phyloP scores from a whole-genome alignment of 2,888 invertebrate genomes.

The Taphrorychus bicolor region DNA sequence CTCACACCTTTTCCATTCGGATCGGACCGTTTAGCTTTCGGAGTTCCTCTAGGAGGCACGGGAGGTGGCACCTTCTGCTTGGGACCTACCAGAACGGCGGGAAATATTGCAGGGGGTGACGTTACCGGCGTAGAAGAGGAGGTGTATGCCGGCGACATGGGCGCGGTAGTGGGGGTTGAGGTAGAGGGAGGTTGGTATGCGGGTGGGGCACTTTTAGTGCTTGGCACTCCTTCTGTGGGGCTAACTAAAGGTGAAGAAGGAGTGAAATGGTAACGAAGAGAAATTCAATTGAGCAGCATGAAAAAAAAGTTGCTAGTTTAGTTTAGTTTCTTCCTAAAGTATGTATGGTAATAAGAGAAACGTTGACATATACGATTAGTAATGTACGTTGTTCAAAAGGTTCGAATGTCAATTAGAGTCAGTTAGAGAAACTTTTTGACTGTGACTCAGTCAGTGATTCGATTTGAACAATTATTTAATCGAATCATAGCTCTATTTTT shows the following conservation, averaged over 20 bases:
- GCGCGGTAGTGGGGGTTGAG: constrained; percentile 24
- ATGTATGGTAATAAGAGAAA: background rate
- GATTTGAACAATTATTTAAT: too few relatives aligned
- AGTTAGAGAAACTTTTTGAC: too few relatives aligned
- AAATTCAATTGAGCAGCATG: constrained; percentile 20
- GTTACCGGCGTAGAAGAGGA: constrained; percentile 55
- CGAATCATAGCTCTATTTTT: too few relatives aligned
- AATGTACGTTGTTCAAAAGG: too few relatives aligned
- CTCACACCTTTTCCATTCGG: constrained; percentile 57
- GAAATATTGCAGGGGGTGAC: constrained; percentile 69
- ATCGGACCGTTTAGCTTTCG: constrained; percentile 66
- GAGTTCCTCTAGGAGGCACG: constrained; percentile 85
- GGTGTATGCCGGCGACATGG: constrained; percentile 42
- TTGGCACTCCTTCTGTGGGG: constrained; percentile 34
- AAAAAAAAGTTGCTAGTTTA: constrained; percentile 12
- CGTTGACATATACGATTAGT: background rate
- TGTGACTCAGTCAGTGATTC: too few relatives aligned
- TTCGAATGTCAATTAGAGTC: too few relatives aligned
- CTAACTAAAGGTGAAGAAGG: constrained; percentile 27
- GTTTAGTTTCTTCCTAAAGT: background rate
- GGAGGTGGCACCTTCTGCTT: constrained; percentile 83
- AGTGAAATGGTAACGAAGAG: background rate
- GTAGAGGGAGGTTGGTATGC: constrained; percentile 28
- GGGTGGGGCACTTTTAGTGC: constrained; percentile 28
- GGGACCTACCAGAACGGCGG: constrained; percentile 76